These are phyloP conservation scores for Schizaphis graminum DNA, from an alignment of 2,888 invertebrate genomes.

Conservation along the genomic window DNA sequence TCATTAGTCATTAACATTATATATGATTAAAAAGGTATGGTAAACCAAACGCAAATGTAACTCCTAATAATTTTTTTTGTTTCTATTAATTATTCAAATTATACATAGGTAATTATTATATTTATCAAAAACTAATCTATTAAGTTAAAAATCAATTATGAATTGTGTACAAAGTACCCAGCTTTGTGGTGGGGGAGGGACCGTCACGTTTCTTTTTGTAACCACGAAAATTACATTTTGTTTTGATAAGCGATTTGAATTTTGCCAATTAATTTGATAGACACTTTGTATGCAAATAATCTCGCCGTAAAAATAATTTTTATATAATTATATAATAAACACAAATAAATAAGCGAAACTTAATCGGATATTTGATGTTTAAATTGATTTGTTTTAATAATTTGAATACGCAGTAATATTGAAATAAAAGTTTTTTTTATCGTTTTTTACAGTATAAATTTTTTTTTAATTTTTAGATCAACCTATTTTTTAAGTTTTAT, in stretches of 20 bases:
- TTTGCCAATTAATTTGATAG: neutral
- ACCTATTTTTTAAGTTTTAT: neutral
- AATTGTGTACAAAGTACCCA: neutral
- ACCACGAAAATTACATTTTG: neutral
- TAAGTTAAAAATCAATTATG: constrained; percentile 48
- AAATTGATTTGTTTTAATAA: neutral
- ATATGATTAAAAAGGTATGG: neutral
- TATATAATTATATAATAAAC: neutral
- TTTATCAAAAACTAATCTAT: constrained; percentile 8
- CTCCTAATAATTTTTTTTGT: neutral
- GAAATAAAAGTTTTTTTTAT: neutral
- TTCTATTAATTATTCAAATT: neutral
- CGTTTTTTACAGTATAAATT: neutral
- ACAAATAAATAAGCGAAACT: neutral
- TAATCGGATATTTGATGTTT: neutral
- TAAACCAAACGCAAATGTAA: neutral
- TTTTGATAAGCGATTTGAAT: neutral
- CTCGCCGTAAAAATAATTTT: neutral
- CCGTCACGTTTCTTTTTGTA: neutral
- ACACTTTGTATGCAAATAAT: neutral
- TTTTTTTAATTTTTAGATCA: neutral
- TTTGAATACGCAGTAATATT: neutral
- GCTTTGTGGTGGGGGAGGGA: neutral
- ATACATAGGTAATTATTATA: neutral
- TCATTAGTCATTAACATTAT: neutral